Base-by-base conservation (phyloP, 2,113 vertebrate species). In the Oreochromis tanganicae region DNA sequence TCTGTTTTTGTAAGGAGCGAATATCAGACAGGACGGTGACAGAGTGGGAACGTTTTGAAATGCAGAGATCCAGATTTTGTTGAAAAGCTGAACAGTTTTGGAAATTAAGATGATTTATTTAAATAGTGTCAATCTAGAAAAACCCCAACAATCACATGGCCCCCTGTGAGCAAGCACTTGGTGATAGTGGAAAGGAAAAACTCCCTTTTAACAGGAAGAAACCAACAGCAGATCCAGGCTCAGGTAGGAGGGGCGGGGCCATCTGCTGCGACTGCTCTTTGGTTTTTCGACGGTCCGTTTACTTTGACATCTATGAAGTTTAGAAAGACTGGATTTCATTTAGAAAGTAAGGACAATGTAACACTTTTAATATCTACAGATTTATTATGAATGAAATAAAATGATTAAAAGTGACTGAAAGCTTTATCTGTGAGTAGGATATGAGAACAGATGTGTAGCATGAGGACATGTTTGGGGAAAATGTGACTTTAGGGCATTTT, bases 131-230 rank as follows among this genome's bases (percentile, higher is more conserved):
- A 61, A 61, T 34, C 27, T 16, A 34, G 57, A 66, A 38, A 59
- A 36, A 2, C 0, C 16, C 61, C 32, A 36, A 38, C 10, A n/a
- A 38, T n/a, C 59, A 63, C 0, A 63, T 6, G 29, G 19, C 2
- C 16, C 29, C 9, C 59, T 34, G 0, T 3, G 59, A 63, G 5
- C 3, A 61, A 34, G 16, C 5, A 4, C 29, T 10, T 32, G 29
- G 29, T 0, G 5, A 63, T 0, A 19, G 29, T 34, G 59, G 0
- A 29, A 34, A 63, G 16, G 29, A 7, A 3, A 11, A 63, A 19
- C 29, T 34, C 29, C 29, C 57, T 61, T 4, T 61, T 61, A 34
- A 61, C 29, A 61, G 29, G 59, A 66, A 66, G 10, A 36, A 38
- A 66, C 61, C 61, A 0, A 0, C 17, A 3, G 61, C 32, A n/a